These are phyloP conservation scores for Dasysyrphus tricinctus DNA, from an alignment of 2,888 invertebrate genomes.

Conservation along the genomic window DNA sequence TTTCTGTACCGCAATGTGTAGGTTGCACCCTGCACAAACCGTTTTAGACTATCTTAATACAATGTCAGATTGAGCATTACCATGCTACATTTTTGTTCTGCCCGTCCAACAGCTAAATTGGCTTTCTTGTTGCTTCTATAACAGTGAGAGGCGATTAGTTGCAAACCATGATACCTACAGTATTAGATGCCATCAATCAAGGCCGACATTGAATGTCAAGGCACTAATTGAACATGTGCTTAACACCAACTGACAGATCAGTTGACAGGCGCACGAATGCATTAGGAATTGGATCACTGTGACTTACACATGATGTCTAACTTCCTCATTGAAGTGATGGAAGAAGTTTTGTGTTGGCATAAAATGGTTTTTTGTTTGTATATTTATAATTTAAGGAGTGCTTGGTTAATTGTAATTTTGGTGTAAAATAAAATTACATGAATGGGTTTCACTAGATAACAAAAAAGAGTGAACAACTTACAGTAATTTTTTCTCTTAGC, in stretches of 20 bases:
- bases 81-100: not conserved
- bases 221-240: slow-evolving; percentile 75
- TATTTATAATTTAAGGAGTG: not conserved
- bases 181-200: slow-evolving; percentile 74
- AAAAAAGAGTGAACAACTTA: too few species aligned
- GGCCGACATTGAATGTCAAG: slow-evolving; percentile 74
- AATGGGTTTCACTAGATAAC: too few species aligned
- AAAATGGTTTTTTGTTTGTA: not conserved
- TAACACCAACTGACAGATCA: slow-evolving; percentile 72
- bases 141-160: slow-evolving; percentile 52
- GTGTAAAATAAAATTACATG: not conserved
- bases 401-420: not conserved
- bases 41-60: not conserved
- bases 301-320: slow-evolving; percentile 72
- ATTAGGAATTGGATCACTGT: slow-evolving; percentile 74
- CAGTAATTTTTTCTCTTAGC: too few species aligned
- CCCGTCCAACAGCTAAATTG: slow-evolving; percentile 42
- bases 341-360: slow-evolving; percentile 4
- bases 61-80: slow-evolving; percentile 12
- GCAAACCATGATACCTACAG: slow-evolving; percentile 61
- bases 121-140: slow-evolving; percentile 53
- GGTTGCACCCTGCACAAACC: not conserved
- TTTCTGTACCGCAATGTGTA: not conserved
- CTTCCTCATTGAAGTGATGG: slow-evolving; percentile 67
- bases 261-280: slow-evolving; percentile 72